Percentiles rank a stretch among this genome's conserved stretches.
These are phyloP conservation scores for Artibeus lituratus DNA, from an alignment of 2,797 vertebrate genomes.

Conservation along the genomic window DNA sequence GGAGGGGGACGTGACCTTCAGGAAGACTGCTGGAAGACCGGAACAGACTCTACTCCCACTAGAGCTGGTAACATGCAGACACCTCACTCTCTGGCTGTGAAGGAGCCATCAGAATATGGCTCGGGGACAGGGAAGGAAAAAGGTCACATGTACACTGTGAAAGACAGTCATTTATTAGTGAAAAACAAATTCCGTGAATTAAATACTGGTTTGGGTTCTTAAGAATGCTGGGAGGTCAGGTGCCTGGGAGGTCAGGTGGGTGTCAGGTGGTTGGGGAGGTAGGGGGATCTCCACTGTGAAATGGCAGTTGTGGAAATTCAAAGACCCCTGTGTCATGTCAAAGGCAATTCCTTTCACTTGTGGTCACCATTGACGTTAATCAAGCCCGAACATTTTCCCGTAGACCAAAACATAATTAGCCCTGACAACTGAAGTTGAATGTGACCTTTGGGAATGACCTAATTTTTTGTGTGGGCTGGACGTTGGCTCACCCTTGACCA, in stretches of 20 bases:
- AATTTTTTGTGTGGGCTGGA: not conserved
- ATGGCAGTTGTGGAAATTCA: not conserved
- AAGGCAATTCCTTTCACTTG: constrained; percentile 40
- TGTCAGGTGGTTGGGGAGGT: not conserved
- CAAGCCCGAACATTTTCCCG: constrained; percentile 37
- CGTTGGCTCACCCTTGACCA: not conserved
- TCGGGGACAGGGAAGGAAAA: not conserved
- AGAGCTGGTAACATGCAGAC: not conserved
- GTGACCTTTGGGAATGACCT: constrained; percentile 48
- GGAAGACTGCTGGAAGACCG: not conserved
- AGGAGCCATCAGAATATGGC: not conserved
- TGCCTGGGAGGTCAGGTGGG: not conserved
- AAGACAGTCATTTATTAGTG: not conserved
- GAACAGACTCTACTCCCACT: not conserved
- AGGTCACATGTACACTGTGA: not conserved
- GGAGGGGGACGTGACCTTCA: not conserved
- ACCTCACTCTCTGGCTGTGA: not conserved
- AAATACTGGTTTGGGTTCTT: not conserved
- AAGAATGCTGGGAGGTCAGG: not conserved
- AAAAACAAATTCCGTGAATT: not conserved
- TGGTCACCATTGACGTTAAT: constrained; percentile 40
- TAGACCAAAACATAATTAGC: constrained; percentile 46
- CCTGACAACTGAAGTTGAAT: constrained; percentile 49
- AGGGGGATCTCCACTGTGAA: not conserved
- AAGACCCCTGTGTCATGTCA: not conserved